Conservation (phyloP, 2,797 vertebrate genomes). For the Falco novaeseelandiae region DNA sequence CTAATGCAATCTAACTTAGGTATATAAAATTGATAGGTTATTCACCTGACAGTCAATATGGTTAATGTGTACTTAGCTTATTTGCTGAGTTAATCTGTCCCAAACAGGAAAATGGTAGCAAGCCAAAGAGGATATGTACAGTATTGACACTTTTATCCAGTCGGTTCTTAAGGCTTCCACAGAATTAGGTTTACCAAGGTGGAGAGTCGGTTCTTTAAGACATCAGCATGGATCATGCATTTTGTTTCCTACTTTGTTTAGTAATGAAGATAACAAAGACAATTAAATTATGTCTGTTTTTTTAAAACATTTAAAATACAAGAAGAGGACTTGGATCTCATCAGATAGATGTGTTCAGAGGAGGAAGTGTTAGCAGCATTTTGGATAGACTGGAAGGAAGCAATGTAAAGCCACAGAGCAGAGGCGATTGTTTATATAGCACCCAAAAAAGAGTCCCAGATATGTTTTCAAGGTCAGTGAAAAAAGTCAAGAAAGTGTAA, state of each 20-base stretch:
- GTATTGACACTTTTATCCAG: slow-evolving; percentile 29
- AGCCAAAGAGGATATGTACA: neutral
- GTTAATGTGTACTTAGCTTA: slow-evolving; percentile 48
- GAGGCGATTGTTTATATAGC: neutral
- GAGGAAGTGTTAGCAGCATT: neutral
- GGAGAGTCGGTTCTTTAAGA: neutral
- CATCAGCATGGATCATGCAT: neutral
- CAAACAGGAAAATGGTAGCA: slow-evolving; percentile 28
- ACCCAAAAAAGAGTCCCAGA: neutral
- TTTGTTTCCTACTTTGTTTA: neutral
- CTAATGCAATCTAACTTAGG: slow-evolving; percentile 40
- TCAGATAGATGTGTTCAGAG: neutral
- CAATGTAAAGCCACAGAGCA: neutral
- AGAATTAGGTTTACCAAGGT: neutral
- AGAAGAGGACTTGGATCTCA: neutral
- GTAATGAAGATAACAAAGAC: neutral
- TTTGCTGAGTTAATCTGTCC: slow-evolving; percentile 43
- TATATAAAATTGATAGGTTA: slow-evolving; percentile 39
- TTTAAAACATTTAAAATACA: neutral
- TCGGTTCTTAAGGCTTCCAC: neutral
- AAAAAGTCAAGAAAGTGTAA: neutral
- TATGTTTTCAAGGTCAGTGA: neutral
- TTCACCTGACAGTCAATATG: slow-evolving; percentile 31
- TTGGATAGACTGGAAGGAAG: neutral
- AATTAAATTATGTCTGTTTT: neutral